Percentiles rank a stretch among this genome's conserved stretches.
phyloP scores from a whole-genome alignment of 2,888 invertebrate genomes.

The Glaucopsyche alexis region DNA sequence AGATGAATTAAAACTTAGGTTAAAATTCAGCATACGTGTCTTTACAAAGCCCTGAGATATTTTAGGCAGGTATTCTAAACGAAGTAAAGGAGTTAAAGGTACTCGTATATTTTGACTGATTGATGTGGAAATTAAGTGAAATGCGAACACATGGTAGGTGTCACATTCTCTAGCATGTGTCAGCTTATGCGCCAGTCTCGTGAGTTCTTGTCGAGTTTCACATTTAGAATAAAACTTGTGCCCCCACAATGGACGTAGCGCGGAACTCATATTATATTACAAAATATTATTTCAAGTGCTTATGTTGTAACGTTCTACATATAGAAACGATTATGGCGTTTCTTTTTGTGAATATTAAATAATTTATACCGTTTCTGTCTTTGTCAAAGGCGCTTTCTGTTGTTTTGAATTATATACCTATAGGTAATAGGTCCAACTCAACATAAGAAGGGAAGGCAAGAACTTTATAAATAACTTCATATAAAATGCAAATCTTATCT shows the following conservation, averaged over 20 bases:
- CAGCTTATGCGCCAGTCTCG: slow-evolving; percentile 9
- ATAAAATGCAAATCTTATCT: too few species aligned
- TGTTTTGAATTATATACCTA: too few species aligned
- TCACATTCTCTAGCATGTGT: slow-evolving; percentile 21
- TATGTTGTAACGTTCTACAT: not conserved
- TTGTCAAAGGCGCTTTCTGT: not conserved
- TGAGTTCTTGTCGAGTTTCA: slow-evolving; percentile 15
- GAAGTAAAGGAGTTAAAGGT: too few species aligned
- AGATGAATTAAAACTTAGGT: too few species aligned
- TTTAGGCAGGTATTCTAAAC: too few species aligned
- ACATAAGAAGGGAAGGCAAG: too few species aligned
- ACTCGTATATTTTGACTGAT: not conserved
- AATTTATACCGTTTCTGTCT: not conserved
- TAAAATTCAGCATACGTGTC: too few species aligned
- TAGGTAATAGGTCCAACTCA: too few species aligned
- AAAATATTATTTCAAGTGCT: not conserved
- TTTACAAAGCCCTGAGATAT: too few species aligned
- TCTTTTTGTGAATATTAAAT: not conserved
- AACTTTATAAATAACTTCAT: too few species aligned
- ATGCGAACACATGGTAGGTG: slow-evolving; percentile 15
- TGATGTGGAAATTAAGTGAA: not conserved
- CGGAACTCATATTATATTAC: not conserved
- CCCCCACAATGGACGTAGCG: slow-evolving; percentile 11
- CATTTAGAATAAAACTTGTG: slow-evolving; percentile 21
- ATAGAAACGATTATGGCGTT: not conserved